Conservation (phyloP, 1,140 invertebrate species). For the Bombus confusus region DNA sequence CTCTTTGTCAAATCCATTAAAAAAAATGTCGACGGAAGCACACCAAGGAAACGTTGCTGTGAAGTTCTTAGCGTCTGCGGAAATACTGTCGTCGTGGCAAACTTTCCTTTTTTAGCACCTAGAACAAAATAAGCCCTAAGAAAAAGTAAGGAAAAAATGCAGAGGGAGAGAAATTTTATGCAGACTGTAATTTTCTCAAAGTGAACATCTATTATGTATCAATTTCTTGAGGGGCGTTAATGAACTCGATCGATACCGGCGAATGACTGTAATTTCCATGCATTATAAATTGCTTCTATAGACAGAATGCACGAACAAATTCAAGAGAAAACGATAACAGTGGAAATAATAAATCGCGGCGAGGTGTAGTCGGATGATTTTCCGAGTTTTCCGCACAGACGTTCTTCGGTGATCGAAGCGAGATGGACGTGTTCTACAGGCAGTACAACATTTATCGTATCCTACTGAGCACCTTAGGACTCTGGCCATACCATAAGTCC, state of each 20-base stretch:
- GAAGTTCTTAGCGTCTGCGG: accelerated
- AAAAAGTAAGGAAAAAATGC: too few species aligned
- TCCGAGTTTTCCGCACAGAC: background rate
- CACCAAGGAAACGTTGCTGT: accelerated
- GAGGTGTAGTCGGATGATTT: background rate
- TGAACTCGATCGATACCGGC: background rate
- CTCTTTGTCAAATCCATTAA: accelerated
- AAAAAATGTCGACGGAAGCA: accelerated
- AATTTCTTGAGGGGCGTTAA: background rate
- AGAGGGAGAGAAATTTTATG: accelerated
- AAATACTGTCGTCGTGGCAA: accelerated
- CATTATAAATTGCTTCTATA: background rate
- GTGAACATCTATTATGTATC: too few species aligned
- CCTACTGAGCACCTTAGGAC: constrained; percentile 4
- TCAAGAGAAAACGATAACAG: too few species aligned
- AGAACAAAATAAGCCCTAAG: accelerated
- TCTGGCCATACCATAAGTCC: constrained; percentile 30
- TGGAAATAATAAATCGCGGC: background rate
- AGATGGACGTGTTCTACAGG: constrained; percentile 28
- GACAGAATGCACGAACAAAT: too few species aligned
- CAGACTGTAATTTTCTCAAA: too few species aligned
- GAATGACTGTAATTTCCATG: background rate
- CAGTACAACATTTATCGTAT: constrained; percentile 6
- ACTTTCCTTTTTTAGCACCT: accelerated
- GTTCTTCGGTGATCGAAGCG: too few species aligned